These are phyloP conservation scores for Actinia tenebrosa DNA, from an alignment of 64 coral and sea anemone genomes.

Conservation along the genomic window DNA sequence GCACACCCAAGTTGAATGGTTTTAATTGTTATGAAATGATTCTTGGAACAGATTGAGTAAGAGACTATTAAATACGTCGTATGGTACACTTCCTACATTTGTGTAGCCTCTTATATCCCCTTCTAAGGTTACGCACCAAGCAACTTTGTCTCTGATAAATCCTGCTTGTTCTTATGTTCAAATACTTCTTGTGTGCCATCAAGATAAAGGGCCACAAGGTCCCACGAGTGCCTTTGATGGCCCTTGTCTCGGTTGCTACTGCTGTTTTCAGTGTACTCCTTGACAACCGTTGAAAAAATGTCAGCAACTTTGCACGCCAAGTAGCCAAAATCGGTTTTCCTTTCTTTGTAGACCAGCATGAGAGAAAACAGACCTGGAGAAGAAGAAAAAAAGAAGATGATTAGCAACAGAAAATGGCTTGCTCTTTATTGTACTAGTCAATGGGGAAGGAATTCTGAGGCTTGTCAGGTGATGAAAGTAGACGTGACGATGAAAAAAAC, in stretches of 20 bases:
- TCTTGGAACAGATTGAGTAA: too few species aligned
- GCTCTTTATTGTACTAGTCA: too few species aligned
- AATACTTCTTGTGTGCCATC: slow-evolving; percentile 87
- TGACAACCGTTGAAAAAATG: slow-evolving; percentile 24
- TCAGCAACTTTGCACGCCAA: slow-evolving; percentile 62
- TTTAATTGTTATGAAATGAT: too few species aligned
- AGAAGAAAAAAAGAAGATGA: neutral
- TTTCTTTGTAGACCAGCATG: slow-evolving; percentile 84
- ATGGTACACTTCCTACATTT: too few species aligned
- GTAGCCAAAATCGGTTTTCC: slow-evolving; percentile 59
- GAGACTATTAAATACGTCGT: too few species aligned
- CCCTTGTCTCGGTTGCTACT: slow-evolving; percentile 46
- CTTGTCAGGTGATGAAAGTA: too few species aligned
- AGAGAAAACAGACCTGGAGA: slow-evolving; percentile 73
- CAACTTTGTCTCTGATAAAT: slow-evolving; percentile 68
- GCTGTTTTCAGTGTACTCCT: slow-evolving; percentile 23
- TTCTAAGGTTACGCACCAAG: slow-evolving; percentile 41
- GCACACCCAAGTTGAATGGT: neutral
- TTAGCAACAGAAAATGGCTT: too few species aligned
- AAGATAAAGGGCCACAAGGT: slow-evolving; percentile 72
- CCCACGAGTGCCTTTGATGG: slow-evolving; percentile 65
- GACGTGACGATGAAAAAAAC: too few species aligned
- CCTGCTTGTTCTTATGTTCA: slow-evolving; percentile 85
- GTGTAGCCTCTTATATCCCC: neutral
- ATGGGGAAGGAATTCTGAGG: too few species aligned